A percentile compares a stretch with the other conserved stretches of the same genome.
These are phyloP conservation scores for Manis crassicaudata DNA, from an alignment of 2,797 vertebrate species.

Conservation along the genomic window DNA sequence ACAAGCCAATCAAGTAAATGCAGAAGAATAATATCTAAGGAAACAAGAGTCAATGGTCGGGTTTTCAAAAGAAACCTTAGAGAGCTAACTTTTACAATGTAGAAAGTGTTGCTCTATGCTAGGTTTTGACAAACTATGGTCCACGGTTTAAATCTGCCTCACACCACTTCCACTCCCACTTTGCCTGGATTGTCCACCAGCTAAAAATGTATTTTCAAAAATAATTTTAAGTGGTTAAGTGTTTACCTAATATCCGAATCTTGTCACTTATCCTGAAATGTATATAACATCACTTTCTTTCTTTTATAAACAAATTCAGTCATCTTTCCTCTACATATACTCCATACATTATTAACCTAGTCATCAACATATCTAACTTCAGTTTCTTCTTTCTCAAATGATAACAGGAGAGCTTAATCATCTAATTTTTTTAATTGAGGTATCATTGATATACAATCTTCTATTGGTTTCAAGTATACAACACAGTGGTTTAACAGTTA, in stretches of 20 bases:
- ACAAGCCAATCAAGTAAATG: neutral
- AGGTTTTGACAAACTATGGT: neutral
- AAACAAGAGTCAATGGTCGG: neutral
- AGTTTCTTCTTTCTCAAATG: neutral
- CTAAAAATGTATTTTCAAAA: neutral
- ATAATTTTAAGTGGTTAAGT: neutral
- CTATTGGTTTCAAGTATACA: too few relatives aligned
- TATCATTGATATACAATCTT: too few relatives aligned
- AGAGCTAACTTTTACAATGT: neutral
- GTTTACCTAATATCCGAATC: neutral
- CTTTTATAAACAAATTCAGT: neutral
- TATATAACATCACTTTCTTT: neutral
- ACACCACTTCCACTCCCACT: neutral
- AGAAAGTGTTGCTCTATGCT: neutral
- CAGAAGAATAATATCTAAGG: neutral
- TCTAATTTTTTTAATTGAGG: neutral
- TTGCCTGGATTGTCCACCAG: neutral
- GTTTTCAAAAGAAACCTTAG: neutral
- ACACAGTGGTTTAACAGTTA: too few relatives aligned
- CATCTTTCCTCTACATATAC: neutral
- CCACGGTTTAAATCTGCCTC: neutral
- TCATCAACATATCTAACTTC: neutral
- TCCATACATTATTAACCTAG: neutral
- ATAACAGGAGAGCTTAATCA: neutral
- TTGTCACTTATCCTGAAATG: neutral